Percentiles rank a stretch among this genome's conserved stretches.
Evolutionary conservation across 1,140 invertebrate genomes (phyloP).

Genomic region (Choristoneura fumiferana): DNA sequence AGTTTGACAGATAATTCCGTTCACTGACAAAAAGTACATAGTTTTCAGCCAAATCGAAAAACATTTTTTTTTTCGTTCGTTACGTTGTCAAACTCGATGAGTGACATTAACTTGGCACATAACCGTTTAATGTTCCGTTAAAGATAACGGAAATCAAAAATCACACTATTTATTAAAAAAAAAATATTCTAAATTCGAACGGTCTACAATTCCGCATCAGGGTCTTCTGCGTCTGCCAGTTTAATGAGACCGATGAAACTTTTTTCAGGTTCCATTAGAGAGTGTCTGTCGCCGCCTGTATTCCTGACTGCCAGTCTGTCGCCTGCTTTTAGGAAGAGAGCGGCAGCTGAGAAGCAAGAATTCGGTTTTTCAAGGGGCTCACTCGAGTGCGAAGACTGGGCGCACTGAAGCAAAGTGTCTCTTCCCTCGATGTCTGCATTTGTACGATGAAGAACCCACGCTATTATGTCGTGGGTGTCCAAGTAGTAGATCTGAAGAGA

Average conservation of each 20-base stretch:
- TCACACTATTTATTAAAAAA: background rate
- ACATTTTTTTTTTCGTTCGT: no score
- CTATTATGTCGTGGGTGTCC: slow-evolving; percentile 64
- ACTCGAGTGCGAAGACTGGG: slow-evolving; percentile 54
- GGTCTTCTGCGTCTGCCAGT: slow-evolving; percentile 79
- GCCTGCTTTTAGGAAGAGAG: slow-evolving; percentile 80
- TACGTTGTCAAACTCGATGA: no score
- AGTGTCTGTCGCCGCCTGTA: slow-evolving; percentile 83
- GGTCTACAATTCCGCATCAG: slow-evolving; percentile 47
- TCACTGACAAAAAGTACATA: no score
- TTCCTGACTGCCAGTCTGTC: slow-evolving; percentile 84
- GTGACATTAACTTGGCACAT: no score
- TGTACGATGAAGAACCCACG: slow-evolving; percentile 66
- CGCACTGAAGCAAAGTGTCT: slow-evolving; percentile 63
- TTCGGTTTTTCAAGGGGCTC: slow-evolving; percentile 76
- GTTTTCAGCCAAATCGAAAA: no score
- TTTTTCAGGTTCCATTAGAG: slow-evolving; percentile 85
- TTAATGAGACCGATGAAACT: slow-evolving; percentile 90
- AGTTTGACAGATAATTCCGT: no score
- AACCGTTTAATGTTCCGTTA: no score
- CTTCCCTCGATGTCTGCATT: slow-evolving; percentile 49
- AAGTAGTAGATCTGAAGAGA: slow-evolving; percentile 62
- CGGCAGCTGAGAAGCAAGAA: slow-evolving; percentile 86
- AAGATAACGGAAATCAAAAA: slow-evolving; percentile 16
- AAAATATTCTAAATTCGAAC: slow-evolving; percentile 13